Evolutionary conservation across 2,113 vertebrate genomes (phyloP).

Genomic region (Candoia aspera): DNA sequence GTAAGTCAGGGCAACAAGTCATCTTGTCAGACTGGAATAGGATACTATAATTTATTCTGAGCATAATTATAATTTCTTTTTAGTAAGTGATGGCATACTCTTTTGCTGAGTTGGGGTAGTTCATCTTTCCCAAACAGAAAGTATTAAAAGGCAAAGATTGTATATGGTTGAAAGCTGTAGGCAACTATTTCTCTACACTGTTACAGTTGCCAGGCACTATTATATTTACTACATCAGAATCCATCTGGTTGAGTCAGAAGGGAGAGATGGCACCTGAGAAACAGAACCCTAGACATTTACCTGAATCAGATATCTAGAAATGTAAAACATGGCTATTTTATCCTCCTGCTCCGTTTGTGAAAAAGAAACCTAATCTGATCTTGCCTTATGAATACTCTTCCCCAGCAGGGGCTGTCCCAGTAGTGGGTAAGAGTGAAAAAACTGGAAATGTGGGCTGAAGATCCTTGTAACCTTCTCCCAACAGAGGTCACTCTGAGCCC

Average conservation of each 20-base stretch:
- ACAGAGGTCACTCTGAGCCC: constrained; percentile 42
- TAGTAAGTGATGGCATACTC: not conserved
- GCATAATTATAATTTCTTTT: not conserved
- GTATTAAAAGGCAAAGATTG: not conserved
- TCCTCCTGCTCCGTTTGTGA: not conserved
- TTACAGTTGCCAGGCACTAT: not conserved
- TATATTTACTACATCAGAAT: not conserved
- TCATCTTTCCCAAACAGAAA: not conserved
- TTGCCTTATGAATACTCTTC: not conserved
- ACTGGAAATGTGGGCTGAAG: not conserved
- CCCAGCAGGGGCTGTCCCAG: not conserved
- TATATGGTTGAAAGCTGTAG: not conserved
- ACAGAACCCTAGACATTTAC: not conserved
- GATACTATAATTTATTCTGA: not conserved
- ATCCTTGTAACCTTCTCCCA: not conserved
- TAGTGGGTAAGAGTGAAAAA: not conserved
- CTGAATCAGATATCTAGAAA: not conserved
- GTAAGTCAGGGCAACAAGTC: not conserved
- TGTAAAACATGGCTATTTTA: not conserved
- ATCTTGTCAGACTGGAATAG: constrained; percentile 5
- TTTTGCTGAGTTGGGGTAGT: not conserved
- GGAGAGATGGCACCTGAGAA: not conserved
- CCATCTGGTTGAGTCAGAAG: not conserved
- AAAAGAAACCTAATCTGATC: not conserved
- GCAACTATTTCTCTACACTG: not conserved